Percentiles rank a stretch among this genome's conserved stretches.
These are phyloP conservation scores for Calidris pugnax DNA, from an alignment of 2,113 vertebrate genomes.

Conservation along the genomic window DNA sequence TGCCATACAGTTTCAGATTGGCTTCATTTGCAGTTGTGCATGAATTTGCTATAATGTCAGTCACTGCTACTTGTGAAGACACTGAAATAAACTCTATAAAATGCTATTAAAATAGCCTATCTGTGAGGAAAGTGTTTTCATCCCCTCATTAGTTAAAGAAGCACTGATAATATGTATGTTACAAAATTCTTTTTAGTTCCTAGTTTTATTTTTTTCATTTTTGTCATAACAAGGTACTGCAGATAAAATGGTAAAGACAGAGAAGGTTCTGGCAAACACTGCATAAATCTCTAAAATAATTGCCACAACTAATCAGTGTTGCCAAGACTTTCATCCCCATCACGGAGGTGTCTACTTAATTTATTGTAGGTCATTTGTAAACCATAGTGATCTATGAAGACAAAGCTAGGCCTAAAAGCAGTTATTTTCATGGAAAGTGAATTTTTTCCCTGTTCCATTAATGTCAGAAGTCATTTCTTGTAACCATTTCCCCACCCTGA, in stretches of 20 bases:
- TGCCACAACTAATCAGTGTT: constrained; percentile 56
- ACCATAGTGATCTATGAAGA: constrained; percentile 53
- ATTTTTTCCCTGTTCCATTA: constrained; percentile 42
- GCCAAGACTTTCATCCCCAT: constrained; percentile 47
- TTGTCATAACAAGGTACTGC: background rate
- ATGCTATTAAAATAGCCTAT: background rate
- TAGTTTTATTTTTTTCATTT: background rate
- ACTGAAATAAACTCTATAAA: background rate
- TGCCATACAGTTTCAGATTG: background rate
- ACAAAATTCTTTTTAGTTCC: background rate
- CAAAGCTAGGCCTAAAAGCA: constrained; percentile 58
- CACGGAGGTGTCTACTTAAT: constrained; percentile 36
- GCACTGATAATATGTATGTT: background rate
- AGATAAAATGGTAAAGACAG: background rate
- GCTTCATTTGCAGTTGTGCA: background rate
- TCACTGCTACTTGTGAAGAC: background rate
- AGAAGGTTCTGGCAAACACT: constrained; percentile 32
- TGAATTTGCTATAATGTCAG: background rate
- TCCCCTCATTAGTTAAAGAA: background rate
- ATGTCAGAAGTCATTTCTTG: constrained; percentile 59
- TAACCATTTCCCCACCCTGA: constrained; percentile 25
- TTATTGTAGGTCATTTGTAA: constrained; percentile 64
- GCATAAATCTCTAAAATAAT: constrained; percentile 59
- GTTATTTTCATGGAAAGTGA: constrained; percentile 63
- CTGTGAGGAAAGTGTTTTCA: background rate